phyloP scores from a whole-genome alignment of 2,888 invertebrate genomes.

The Oeneis ivallda region DNA sequence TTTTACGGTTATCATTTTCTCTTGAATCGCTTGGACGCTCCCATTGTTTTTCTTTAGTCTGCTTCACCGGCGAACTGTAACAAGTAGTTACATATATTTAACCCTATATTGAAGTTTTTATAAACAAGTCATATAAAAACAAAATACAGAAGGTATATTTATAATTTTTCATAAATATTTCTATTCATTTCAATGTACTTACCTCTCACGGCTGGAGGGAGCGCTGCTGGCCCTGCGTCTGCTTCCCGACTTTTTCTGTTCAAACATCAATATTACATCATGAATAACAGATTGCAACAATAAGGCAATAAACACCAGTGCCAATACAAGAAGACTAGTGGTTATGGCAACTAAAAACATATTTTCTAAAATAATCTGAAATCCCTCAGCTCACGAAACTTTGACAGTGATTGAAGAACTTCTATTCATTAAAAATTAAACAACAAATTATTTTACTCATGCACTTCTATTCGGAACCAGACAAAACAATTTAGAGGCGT shows the following conservation, averaged over 20 bases:
- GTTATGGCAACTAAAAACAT: slow-evolving; percentile 72
- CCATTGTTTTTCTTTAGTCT: slow-evolving; percentile 59
- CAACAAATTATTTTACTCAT: slow-evolving; percentile 65
- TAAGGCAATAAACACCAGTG: slow-evolving; percentile 71
- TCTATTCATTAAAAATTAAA: slow-evolving; percentile 52
- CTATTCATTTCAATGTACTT: slow-evolving; percentile 10
- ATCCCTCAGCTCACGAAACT: slow-evolving; percentile 49
- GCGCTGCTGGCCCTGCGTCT: slow-evolving; percentile 68
- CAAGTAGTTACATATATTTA: neutral
- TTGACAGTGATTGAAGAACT: slow-evolving; percentile 52
- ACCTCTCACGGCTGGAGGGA: slow-evolving; percentile 69
- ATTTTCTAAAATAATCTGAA: slow-evolving; percentile 58
- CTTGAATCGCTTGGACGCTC: slow-evolving; percentile 61
- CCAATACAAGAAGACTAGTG: slow-evolving; percentile 80
- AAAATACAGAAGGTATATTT: too few relatives aligned
- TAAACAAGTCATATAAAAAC: neutral
- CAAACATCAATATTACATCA: slow-evolving; percentile 53
- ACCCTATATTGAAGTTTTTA: neutral
- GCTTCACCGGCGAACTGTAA: slow-evolving; percentile 71
- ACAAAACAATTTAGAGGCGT: slow-evolving; percentile 60
- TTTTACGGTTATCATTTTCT: slow-evolving; percentile 58
- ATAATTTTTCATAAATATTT: neutral
- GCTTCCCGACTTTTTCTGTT: slow-evolving; percentile 76
- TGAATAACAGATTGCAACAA: slow-evolving; percentile 39
- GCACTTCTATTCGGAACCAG: slow-evolving; percentile 64